Evolutionary conservation across 1,140 invertebrate genomes (phyloP), one percentile per base, ranked within the genome.

Genomic region (Rhopalosiphum maidis): DNA sequence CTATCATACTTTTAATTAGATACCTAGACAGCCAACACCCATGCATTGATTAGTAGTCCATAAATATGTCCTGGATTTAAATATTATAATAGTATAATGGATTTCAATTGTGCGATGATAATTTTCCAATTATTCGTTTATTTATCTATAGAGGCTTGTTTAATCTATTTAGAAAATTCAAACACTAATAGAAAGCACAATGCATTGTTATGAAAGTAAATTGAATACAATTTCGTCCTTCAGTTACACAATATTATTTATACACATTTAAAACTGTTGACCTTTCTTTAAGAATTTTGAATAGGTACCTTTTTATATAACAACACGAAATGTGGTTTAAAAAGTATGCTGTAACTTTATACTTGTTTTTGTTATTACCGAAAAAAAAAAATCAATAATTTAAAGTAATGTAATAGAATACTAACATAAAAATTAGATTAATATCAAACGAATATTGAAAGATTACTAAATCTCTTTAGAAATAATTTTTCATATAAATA

Each of bases 201-300:
- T 77, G 15, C n/a, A 77, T 77, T 77, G 30, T 77, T 77, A 77
- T 77, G n/a, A 77, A 77, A 77, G 60, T 77, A 77, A 77, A 77
- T 77, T 77, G 37, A 83, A 83, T 37, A 83, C 82, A 83, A 37
- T 83, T 87, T 46, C 15, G 85, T 87, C 25, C 85, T 87, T 87
- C 15, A 43, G 30, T 87, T 48, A 87, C 23, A 41, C n/a, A 83
- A 83, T 23, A 83, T 37, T 83, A 83, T 83, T 48, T 87, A 87
- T 85, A 85, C 37, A 48, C 43, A 18, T 25, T 46, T 46, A 87
- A 30, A 43, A 43, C 23, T 87, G 25, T 48, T 85, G 83, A 85
- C 83, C 83, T 85, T 85, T 85, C 37, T 85, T 25, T 43, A n/a
- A 77, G 60, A 43, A 87, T 87, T 87, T 46, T 87, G 30, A 87